Conservation (phyloP, 2,113 vertebrate species). For the Caretta caretta region DNA sequence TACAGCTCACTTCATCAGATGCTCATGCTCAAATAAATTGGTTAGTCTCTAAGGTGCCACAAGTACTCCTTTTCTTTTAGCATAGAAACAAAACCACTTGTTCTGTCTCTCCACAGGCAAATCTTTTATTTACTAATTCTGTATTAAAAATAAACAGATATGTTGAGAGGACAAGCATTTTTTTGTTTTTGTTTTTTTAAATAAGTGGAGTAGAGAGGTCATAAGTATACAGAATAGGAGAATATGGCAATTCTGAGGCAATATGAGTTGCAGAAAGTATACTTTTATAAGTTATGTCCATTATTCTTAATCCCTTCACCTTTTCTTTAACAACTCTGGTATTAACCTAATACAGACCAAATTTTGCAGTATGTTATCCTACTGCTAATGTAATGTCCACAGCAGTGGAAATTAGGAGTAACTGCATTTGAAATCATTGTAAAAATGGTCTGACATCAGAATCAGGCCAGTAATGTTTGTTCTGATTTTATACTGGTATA, state of each 20-base stretch:
- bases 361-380: background rate
- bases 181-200: background rate
- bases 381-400: background rate
- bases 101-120: too few relatives aligned
- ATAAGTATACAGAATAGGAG: background rate
- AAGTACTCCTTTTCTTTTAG: too few relatives aligned
- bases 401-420: background rate
- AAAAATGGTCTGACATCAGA: background rate
- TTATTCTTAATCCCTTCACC: background rate
- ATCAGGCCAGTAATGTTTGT: background rate
- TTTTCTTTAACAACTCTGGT: background rate
- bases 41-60: too few relatives aligned
- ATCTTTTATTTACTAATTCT: background rate
- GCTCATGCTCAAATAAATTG: too few relatives aligned
- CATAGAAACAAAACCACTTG: background rate
- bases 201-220: background rate
- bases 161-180: background rate
- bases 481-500: background rate
- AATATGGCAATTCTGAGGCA: background rate
- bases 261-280: background rate
- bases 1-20: too few relatives aligned
- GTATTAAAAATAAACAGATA: background rate
- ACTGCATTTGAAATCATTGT: background rate
- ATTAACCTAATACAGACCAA: background rate
- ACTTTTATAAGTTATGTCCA: background rate